Evolutionary conservation across 2,113 vertebrate genomes (phyloP), one percentile per base, ranked within the genome.

Genomic region (Neopipo cinnamomea): DNA sequence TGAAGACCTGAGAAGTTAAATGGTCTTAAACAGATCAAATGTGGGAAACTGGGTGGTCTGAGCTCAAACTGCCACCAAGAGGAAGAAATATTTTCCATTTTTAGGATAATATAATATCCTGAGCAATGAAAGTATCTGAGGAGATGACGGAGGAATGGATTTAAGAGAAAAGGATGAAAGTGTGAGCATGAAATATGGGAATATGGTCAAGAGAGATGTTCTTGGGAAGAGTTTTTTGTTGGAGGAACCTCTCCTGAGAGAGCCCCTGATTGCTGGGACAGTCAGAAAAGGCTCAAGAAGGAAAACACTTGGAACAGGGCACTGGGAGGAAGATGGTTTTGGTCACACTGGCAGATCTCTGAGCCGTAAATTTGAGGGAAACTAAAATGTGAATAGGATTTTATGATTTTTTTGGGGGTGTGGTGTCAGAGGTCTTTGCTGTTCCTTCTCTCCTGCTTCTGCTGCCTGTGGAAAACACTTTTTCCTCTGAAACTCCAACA

Each of bases 21-120:
- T 70, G 31, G 59, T 15, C 68, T 55, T 17, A 4, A 66, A 28
- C 33, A 39, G 53, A 68, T 81, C 9, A 55, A 3, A 50, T 14
- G 61, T 47, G 68, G 58, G 66, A 37, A 68, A 17, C n/a, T 46
- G 87, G 74, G 89, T 85, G 85, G 87, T 89, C 91, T 65, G 12
- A 92, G 73, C 81, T 87, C 22, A 3, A 85, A 41, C 52, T 73
- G 50, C 47, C 89, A 55, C 13, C 1, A 8, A 37, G 33, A 65
- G 56, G 76, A 91, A 89, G 81, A 86, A 76, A 58, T 42, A 42
- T 35, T 77, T 74, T 6, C 46, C 13, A 5, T n/a, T 88, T 67
- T 14, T 7, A n/a, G 78, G 52, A 46, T 24, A 28, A 41, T 35
- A 5, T 14, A 15, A 8, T 2, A 2, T 0, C 2, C 3, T 12